Base-by-base conservation (phyloP, 2,113 vertebrate species). In the Prunella fulvescens region DNA sequence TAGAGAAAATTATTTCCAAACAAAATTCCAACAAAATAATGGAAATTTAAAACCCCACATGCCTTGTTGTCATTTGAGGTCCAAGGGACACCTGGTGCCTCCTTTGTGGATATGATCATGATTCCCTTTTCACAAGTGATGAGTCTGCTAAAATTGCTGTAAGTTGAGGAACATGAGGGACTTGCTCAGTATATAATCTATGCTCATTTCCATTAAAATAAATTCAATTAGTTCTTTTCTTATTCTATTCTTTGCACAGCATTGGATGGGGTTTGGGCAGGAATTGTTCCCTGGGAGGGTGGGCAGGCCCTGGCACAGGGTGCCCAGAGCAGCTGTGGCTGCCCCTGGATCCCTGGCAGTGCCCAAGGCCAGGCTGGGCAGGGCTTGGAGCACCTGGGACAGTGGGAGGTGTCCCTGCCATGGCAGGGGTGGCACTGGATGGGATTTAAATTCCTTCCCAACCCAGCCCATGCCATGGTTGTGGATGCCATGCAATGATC, bases 21-120 rank as follows among this genome's bases (percentile, higher is more conserved):
- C n/a, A n/a, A n/a, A n/a, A 67, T 33, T 26, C 22, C n/a, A 26
- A 20, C 22, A 45, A 62, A 81, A 39, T 7, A 40, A 29, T 2
- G 45, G 47, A 45, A 71, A 37, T 78, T 7, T 1, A 22, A 14
- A 81, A 71, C 60, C 8, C 2, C 44, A 7, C 0, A 0, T 29
- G 53, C 5, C 29, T 19, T 35, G 4, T 19, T 72, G 48, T 53
- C 19, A 5, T 14, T 57, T 37, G 79, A 65, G 25, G 26, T 87
- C 45, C 39, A 14, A 45, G 50, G 25, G 33, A 23, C 61, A 26
- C 18, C 14, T 0, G 0, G 11, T 45, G 50, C 14, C 10, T 74
- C 12, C 40, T 69, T 28, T 47, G 39, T 15, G 42, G 50, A 7
- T 54, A 17, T 48, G 15, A 44, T n/a, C 18, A 12, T 20, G 17